Percentiles rank a stretch among this genome's conserved stretches.
Conservation (phyloP, 2,797 vertebrate species). For the Anas georgica region DNA sequence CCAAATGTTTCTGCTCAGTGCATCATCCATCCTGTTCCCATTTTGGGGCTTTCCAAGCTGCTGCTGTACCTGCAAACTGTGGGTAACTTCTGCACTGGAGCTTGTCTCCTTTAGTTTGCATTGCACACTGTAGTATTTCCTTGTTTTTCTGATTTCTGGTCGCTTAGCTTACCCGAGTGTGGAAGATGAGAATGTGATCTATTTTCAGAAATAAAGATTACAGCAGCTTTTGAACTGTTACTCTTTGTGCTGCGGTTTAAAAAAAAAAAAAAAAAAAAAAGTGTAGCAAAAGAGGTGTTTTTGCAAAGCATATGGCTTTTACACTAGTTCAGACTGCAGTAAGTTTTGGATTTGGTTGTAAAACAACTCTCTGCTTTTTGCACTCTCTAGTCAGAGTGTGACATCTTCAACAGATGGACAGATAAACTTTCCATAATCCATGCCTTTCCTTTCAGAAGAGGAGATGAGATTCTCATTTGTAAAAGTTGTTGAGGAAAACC, state of each 20-base stretch:
- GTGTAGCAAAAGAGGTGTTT: constrained; percentile 15
- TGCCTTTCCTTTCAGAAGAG: constrained; percentile 10
- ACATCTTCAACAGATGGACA: constrained; percentile 48
- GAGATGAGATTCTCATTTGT: background rate
- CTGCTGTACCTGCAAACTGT: background rate
- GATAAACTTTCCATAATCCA: constrained; percentile 18
- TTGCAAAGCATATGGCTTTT: constrained; percentile 30
- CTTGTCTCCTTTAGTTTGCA: background rate
- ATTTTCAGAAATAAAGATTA: constrained; percentile 45
- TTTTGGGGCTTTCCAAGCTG: background rate
- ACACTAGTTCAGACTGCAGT: background rate
- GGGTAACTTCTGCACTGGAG: background rate
- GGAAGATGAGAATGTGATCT: constrained; percentile 30
- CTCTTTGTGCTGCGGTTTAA: constrained; percentile 24
- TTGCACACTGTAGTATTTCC: background rate
- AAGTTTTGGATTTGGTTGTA: constrained; percentile 11
- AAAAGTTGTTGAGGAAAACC: constrained; percentile 3
- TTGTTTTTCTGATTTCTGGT: background rate
- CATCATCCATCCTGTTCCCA: background rate
- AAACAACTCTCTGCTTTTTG: constrained; percentile 44
- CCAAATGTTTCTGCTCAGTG: background rate
- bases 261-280: background rate
- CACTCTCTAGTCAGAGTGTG: constrained; percentile 28
- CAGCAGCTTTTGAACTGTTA: constrained; percentile 40
- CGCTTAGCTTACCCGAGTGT: background rate